Conservation (phyloP, 2,797 vertebrate species). For the Sardinella longiceps region DNA sequence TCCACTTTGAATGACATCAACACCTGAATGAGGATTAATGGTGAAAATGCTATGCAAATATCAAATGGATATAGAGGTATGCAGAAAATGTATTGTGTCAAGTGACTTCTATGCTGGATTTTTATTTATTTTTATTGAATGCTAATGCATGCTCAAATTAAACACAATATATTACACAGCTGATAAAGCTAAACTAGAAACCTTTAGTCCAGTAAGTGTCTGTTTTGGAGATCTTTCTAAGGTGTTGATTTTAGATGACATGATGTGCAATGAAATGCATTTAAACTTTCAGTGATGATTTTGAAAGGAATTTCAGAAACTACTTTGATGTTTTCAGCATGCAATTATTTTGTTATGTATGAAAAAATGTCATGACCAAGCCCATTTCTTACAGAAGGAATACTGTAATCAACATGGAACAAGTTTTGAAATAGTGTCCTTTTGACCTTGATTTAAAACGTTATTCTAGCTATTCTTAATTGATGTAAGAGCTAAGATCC, state of each 20-base stretch:
- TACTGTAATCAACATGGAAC: neutral
- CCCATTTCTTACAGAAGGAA: neutral
- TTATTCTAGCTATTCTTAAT: neutral
- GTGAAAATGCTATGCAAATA: neutral
- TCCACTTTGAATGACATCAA: neutral
- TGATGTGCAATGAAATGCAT: constrained; percentile 4
- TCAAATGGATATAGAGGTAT: neutral
- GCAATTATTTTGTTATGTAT: neutral
- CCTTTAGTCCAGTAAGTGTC: neutral
- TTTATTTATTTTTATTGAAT: neutral
- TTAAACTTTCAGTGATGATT: neutral
- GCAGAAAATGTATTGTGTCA: neutral
- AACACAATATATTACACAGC: neutral
- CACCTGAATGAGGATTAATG: neutral
- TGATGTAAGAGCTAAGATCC: neutral
- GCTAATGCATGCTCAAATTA: neutral
- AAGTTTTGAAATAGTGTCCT: neutral
- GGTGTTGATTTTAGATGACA: neutral
- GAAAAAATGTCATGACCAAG: neutral
- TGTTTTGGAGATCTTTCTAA: neutral
- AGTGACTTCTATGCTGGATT: neutral
- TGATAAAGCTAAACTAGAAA: neutral
- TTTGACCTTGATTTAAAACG: neutral
- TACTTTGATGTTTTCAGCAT: constrained; percentile 17
- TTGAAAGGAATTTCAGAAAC: neutral